Evolutionary conservation across 2,888 invertebrate species (phyloP), one percentile per base, ranked within the genome.

Genomic region (Acanthosoma haemorrhoidale): DNA sequence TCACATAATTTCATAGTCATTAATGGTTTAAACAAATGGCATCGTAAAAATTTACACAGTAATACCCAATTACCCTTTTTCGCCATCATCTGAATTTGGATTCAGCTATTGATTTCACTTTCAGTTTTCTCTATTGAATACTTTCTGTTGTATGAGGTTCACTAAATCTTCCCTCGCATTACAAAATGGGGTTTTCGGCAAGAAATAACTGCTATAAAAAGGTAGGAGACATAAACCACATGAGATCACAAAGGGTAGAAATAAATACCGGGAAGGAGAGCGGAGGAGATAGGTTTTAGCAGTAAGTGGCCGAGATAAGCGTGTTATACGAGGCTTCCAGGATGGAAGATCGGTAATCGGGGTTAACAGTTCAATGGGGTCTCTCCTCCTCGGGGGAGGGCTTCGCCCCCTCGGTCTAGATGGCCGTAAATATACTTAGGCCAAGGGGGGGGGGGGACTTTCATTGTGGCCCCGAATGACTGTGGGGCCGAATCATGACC

Each of bases 331-430:
- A 36, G 38, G 21, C 8, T 21, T 31, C 32, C 36, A 16, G 41
- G 41, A 8, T 5, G 5, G 8, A 9, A 41, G 41, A 41, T 41
- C 41, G 41, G 8, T 61, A 61, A 61, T 61, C 61, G 61, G 61
- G 61, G 61, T 61, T 61, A 61, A 21, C 34, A 4, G 25, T 38
- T 61, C 61, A 61, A 61, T 61, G 61, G 51, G 43, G 34, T 60
- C 60, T 34, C 34, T 60, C 34, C 34, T 34, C 32, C 11, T n/a
- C n/a, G n/a, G n/a, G n/a, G n/a, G 9, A 4, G 41, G 43, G 43
- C 43, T 43, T n/a, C 51, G 25, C 51, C 41, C 25, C 25, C 4
- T 9, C n/a, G n/a, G n/a, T n/a, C 41, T n/a, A 15, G 16, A 4
- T 9, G 16, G 41, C 41, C 5, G 41, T 41, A 41, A 41, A 41